phyloP scores from a whole-genome alignment of 2,888 invertebrate species.

The Graphium colonna region DNA sequence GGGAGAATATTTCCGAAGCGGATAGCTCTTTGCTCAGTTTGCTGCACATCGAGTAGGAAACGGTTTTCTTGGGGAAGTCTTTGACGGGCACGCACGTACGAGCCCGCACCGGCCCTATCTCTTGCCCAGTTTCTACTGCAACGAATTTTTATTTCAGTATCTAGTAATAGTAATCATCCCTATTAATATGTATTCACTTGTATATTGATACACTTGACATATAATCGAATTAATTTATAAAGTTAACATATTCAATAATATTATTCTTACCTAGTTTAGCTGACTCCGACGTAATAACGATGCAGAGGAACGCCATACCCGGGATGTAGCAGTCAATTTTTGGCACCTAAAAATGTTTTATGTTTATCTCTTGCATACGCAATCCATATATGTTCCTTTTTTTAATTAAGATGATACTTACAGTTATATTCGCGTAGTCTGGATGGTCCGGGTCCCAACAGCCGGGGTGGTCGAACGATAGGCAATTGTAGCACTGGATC shows the following conservation, averaged over 20 bases:
- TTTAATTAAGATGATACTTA: slow-evolving; percentile 33
- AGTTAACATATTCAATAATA: not conserved
- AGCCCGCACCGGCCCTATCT: slow-evolving; percentile 71
- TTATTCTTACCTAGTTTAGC: slow-evolving; percentile 63
- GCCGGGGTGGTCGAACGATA: slow-evolving; percentile 72
- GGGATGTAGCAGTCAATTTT: slow-evolving; percentile 74
- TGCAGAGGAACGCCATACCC: slow-evolving; percentile 70
- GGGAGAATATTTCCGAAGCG: slow-evolving; percentile 69
- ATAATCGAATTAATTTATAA: not conserved
- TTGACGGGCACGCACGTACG: slow-evolving; percentile 71
- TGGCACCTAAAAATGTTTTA: slow-evolving; percentile 49
- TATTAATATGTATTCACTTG: not conserved
- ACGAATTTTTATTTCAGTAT: not conserved
- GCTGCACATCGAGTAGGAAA: slow-evolving; percentile 69
- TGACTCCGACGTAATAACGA: slow-evolving; percentile 70
- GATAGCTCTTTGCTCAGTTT: slow-evolving; percentile 70
- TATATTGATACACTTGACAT: not conserved
- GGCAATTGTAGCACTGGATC: slow-evolving; percentile 71
- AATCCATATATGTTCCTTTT: too few species aligned
- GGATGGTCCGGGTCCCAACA: slow-evolving; percentile 76
- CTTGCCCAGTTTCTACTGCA: slow-evolving; percentile 67
- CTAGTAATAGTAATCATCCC: too few species aligned
- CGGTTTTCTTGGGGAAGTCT: slow-evolving; percentile 70
- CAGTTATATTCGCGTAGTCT: slow-evolving; percentile 67
- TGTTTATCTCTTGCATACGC: too few species aligned